Conservation (phyloP, 2,797 vertebrate species). For the Xiphophorus birchmanni region DNA sequence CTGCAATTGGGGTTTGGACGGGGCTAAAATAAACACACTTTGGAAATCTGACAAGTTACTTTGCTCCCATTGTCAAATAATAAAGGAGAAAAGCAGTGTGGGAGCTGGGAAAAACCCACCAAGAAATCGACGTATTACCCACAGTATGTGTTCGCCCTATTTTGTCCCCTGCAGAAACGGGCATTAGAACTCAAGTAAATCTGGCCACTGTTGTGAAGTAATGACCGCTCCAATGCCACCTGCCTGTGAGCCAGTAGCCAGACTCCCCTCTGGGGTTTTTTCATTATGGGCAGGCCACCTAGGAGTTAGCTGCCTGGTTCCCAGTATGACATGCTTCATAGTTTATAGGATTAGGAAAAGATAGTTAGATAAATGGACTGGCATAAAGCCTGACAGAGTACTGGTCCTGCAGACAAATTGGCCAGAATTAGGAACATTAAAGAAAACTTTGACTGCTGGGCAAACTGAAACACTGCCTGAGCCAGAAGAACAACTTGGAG, state of each 20-base stretch:
- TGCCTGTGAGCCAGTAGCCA: slow-evolving; percentile 68
- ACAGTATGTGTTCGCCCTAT: slow-evolving; percentile 63
- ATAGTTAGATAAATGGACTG: slow-evolving; percentile 76
- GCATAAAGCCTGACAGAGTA: slow-evolving; percentile 58
- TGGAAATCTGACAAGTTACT: slow-evolving; percentile 65
- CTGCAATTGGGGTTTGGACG: slow-evolving; percentile 51
- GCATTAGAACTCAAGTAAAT: slow-evolving; percentile 76
- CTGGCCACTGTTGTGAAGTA: slow-evolving; percentile 74
- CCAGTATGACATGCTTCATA: slow-evolving; percentile 68
- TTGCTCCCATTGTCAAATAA: slow-evolving; percentile 62
- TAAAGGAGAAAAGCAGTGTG: slow-evolving; percentile 64
- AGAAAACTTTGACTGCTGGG: slow-evolving; percentile 51
- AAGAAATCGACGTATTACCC: slow-evolving; percentile 74
- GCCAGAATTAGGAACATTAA: slow-evolving; percentile 63
- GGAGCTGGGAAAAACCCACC: slow-evolving; percentile 48
- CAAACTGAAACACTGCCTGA: slow-evolving; percentile 20
- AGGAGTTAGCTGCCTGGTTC: slow-evolving; percentile 68
- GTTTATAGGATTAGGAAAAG: slow-evolving; percentile 79
- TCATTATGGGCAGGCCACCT: slow-evolving; percentile 77
- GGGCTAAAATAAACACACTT: slow-evolving; percentile 63
- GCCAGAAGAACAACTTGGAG: slow-evolving; percentile 45
- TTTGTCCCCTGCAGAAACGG: slow-evolving; percentile 65
- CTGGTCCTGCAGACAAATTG: slow-evolving; percentile 69
- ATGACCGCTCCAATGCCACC: slow-evolving; percentile 78
- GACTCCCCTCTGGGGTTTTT: slow-evolving; percentile 73